Evolutionary conservation across 2,797 vertebrate species (phyloP), one percentile per base, ranked within the genome.

Genomic region (Merluccius polli): DNA sequence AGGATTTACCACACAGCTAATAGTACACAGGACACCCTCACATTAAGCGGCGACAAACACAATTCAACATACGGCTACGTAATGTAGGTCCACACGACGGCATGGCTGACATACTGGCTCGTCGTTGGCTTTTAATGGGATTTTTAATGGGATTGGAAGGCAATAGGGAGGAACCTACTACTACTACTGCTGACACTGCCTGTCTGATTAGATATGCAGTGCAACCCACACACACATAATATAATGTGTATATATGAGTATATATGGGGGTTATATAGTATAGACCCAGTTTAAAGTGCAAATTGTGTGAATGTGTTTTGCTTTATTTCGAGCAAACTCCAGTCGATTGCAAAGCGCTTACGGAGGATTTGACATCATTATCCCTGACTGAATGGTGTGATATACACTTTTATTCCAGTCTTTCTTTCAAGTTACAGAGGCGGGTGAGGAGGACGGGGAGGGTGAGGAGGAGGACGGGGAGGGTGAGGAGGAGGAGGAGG

Each of bases 1-100:
- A 74, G n/a, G 67, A 70, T 74, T 75, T 69, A 74, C 3, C 71
- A 31, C 29, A 74, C n/a, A 38, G 80, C 75, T 83, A 74, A 78
- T 75, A 82, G 83, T 77, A 81, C 74, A 44, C 67, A 52, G 41
- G 13, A 65, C 59, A 65, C 44, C 33, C 65, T 30, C 65, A 33
- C 68, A 52, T 44, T 29, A 52, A 76, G 44, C 59, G 0, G 52
- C 24, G 59, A 33, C 74, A 72, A 63, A 72, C 78, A 69, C 77
- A 33, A 29, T 69, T 32, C 77, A 31, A 27, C 13, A 30, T n/a
- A 32, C 4, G 67, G 29, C 67, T 32, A 21, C 30, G 29, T 21
- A 32, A 10, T 2, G 67, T 16, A 32, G 67, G 29, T 4, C 67
- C 18, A 65, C 24, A 11, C 59, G 9, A 59, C 59, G 12, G n/a